Conservation (phyloP, 2,113 vertebrate genomes). For the Lates calcarifer region DNA sequence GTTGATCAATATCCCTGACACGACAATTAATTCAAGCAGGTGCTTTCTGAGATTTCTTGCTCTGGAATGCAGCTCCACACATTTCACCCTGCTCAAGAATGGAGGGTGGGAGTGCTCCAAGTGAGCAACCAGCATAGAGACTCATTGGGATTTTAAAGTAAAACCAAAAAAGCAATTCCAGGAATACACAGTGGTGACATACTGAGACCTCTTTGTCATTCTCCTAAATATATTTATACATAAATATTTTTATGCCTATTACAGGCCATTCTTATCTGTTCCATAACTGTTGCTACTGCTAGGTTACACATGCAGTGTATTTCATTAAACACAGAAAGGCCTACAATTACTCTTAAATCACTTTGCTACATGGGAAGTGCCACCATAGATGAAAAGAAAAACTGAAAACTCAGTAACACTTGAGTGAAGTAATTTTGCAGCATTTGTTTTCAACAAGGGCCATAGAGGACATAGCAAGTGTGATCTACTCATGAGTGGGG, state of each 20-base stretch:
- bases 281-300: background rate
- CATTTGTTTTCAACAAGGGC: no score
- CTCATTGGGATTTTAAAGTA: background rate
- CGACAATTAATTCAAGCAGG: slow-evolving; percentile 51
- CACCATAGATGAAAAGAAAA: background rate
- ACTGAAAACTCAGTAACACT: background rate
- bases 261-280: background rate
- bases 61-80: background rate
- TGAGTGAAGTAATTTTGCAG: background rate
- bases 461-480: no score
- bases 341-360: no score
- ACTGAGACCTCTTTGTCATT: background rate
- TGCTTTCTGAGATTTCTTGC: slow-evolving; percentile 55
- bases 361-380: no score
- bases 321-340: background rate
- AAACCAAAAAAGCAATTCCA: slow-evolving; percentile 1
- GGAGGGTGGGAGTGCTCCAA: background rate
- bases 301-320: background rate
- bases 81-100: slow-evolving; percentile 29
- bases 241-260: background rate
- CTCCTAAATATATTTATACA: no score
- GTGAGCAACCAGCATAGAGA: background rate
- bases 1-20: slow-evolving; percentile 72
- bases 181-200: background rate
- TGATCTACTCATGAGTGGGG: no score